These are phyloP conservation scores for Daubentonia madagascariensis DNA, from an alignment of 2,113 vertebrate genomes.

Conservation along the genomic window DNA sequence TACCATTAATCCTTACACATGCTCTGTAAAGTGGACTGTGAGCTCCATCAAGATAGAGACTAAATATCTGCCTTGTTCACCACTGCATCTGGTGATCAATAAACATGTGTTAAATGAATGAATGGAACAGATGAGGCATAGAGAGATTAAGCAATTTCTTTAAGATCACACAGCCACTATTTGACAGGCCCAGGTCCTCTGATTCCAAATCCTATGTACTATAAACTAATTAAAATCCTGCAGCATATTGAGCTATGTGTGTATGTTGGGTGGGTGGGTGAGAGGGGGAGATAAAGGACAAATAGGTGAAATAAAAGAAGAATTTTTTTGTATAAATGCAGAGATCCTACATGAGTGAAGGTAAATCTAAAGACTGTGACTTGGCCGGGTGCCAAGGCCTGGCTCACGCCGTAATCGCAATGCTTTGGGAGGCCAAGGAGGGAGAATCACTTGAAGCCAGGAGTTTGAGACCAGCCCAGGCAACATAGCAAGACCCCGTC, in stretches of 20 bases:
- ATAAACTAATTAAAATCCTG: background rate
- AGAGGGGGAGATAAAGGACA: background rate
- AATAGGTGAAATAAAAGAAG: background rate
- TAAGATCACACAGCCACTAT: background rate
- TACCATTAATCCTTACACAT: background rate
- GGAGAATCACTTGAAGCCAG: too few relatives aligned
- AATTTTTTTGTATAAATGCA: background rate
- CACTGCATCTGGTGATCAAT: background rate
- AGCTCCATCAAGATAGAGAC: background rate
- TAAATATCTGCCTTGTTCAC: background rate
- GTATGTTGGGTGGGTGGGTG: background rate
- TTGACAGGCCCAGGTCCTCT: background rate
- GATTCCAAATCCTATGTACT: background rate
- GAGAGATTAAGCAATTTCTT: background rate
- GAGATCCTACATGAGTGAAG: background rate
- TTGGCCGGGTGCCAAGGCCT: too few relatives aligned
- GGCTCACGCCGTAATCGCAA: too few relatives aligned
- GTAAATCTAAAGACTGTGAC: background rate
- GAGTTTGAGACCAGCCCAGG: too few relatives aligned
- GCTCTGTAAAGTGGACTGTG: background rate
- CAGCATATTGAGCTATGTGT: background rate
- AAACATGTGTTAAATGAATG: constrained; percentile 3
- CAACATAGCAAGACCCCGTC: too few relatives aligned
- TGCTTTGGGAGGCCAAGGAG: too few relatives aligned
- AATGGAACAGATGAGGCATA: background rate